A percentile compares a stretch with the other conserved stretches of the same genome.
phyloP scores from a whole-genome alignment of 1,140 invertebrate genomes.

The Drosophila serrata region DNA sequence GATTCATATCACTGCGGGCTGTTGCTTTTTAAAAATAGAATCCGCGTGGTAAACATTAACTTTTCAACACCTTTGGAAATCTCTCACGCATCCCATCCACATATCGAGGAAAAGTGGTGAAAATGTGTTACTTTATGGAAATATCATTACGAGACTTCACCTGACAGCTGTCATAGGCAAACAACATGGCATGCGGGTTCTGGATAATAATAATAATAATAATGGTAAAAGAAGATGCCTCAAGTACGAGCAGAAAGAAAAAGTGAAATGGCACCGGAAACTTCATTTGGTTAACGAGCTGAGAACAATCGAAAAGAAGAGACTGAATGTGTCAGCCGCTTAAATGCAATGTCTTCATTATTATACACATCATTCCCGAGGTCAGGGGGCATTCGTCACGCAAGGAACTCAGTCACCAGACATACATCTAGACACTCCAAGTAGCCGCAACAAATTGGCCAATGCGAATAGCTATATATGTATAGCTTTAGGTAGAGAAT shows the following conservation, averaged over 20 bases:
- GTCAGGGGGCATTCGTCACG: constrained; percentile 54
- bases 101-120: constrained; percentile 19
- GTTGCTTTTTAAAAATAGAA: constrained; percentile 20
- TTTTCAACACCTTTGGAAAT: constrained; percentile 29
- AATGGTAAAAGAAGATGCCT: constrained; percentile 24
- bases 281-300: constrained; percentile 64
- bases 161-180: constrained; percentile 72
- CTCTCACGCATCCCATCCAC: constrained; percentile 59
- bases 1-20: constrained; percentile 15
- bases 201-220: constrained; percentile 28
- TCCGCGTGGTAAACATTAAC: constrained; percentile 15
- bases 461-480: constrained; percentile 13
- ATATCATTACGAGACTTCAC: constrained; percentile 64
- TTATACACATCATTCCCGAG: background rate
- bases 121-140: constrained; percentile 63
- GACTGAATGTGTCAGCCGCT: constrained; percentile 46
- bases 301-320: constrained; percentile 68
- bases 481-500: constrained; percentile 9
- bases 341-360: constrained; percentile 51
- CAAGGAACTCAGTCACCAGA: constrained; percentile 2
- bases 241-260: constrained; percentile 48
- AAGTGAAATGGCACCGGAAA: constrained; percentile 77
- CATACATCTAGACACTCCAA: constrained; percentile 11
- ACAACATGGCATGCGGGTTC: constrained; percentile 53
- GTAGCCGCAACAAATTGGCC: constrained; percentile 40